phyloP scores from a whole-genome alignment of 1,140 invertebrate genomes.

The Holcopasites calliopsidis region DNA sequence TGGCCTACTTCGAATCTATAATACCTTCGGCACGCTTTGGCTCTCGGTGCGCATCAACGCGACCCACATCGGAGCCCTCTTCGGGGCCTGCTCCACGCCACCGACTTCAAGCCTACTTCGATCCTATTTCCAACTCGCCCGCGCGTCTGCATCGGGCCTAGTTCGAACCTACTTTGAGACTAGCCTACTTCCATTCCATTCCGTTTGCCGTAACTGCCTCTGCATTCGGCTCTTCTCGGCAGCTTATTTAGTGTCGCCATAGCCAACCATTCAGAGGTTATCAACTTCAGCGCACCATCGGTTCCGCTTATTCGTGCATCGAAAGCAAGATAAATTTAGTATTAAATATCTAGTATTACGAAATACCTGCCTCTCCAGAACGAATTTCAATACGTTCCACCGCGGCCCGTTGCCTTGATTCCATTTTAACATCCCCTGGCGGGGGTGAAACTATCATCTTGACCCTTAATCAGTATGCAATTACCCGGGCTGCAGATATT shows the following conservation, averaged over 20 bases:
- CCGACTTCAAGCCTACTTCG: not conserved
- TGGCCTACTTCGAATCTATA: constrained; percentile 6
- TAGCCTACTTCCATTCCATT: not conserved
- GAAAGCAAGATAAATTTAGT: too few species aligned
- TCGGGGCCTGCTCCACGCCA: not conserved
- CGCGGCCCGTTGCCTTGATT: not conserved
- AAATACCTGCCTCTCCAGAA: too few species aligned
- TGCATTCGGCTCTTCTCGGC: constrained; percentile 4
- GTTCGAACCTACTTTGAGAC: constrained; percentile 14
- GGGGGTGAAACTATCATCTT: not conserved
- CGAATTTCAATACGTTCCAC: too few species aligned
- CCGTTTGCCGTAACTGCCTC: not conserved
- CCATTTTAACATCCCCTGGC: not conserved
- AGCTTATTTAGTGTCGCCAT: not conserved
- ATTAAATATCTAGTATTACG: too few species aligned
- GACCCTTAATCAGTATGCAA: constrained; percentile 25
- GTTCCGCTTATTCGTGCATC: too few species aligned
- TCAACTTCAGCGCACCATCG: too few species aligned
- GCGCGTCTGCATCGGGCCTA: not conserved
- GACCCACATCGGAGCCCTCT: not conserved
- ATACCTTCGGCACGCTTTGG: not conserved
- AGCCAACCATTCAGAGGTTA: not conserved
- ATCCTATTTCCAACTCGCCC: constrained; percentile 13
- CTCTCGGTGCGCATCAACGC: not conserved
- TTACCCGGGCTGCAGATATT: constrained; percentile 15